Percentiles rank a stretch among this genome's conserved stretches.
Evolutionary conservation across 2,888 invertebrate species (phyloP).

Genomic region (Pegoplata infirma): DNA sequence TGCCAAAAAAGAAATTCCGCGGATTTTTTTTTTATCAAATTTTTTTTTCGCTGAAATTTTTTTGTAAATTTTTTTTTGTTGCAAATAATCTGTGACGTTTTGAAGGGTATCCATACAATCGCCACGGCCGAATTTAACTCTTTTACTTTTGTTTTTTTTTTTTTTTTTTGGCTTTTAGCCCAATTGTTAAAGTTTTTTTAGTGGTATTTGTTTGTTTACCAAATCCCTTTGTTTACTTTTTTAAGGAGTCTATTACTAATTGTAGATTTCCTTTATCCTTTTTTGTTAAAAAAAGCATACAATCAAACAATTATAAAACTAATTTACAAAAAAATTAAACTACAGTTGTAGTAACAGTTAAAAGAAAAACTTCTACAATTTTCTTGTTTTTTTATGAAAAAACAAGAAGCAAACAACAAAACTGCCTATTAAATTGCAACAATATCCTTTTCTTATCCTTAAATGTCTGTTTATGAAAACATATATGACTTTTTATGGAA

Average conservation of each 20-base stretch:
- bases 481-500: neutral
- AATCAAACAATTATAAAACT: slow-evolving; percentile 39
- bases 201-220: neutral
- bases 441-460: slow-evolving; percentile 30
- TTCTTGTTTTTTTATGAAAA: slow-evolving; percentile 23
- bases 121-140: too few relatives aligned
- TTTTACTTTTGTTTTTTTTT: neutral
- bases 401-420: too few relatives aligned
- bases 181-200: neutral
- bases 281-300: neutral
- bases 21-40: too few relatives aligned
- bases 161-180: slow-evolving; percentile 9
- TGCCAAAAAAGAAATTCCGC: too few relatives aligned
- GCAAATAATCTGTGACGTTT: too few relatives aligned
- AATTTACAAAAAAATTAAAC: slow-evolving; percentile 57
- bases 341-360: slow-evolving; percentile 22
- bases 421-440: slow-evolving; percentile 8
- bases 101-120: too few relatives aligned
- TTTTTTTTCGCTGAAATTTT: too few relatives aligned
- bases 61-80: too few relatives aligned
- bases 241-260: slow-evolving; percentile 27
- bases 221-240: neutral
- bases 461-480: neutral
- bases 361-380: slow-evolving; percentile 33
- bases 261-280: slow-evolving; percentile 16